phyloP scores from a whole-genome alignment of 2,797 vertebrate species.

The Coilia nasus region DNA sequence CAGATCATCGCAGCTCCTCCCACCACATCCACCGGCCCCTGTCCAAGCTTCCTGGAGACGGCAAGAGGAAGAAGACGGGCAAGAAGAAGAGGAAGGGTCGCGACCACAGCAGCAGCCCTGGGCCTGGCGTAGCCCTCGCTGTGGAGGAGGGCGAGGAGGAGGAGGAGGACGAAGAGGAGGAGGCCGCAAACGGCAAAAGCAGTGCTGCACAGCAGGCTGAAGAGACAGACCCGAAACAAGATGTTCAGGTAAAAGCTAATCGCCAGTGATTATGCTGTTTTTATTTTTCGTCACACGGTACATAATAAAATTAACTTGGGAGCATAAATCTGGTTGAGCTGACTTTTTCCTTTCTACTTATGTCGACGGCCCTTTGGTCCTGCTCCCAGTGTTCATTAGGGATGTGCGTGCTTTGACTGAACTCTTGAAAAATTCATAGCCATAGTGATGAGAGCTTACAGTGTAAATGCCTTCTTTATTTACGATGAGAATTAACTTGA shows the following conservation, averaged over 20 bases:
- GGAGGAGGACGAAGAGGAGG: slow-evolving; percentile 81
- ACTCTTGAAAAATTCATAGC: too few species aligned
- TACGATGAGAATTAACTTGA: background rate
- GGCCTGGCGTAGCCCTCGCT: slow-evolving; percentile 73
- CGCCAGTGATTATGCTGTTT: background rate
- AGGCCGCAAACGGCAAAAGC: slow-evolving; percentile 55
- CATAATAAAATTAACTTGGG: too few species aligned
- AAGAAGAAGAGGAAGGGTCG: slow-evolving; percentile 76
- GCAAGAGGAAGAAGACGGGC: slow-evolving; percentile 77
- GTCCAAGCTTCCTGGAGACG: slow-evolving; percentile 83
- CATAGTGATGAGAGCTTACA: background rate
- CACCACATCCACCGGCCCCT: slow-evolving; percentile 93
- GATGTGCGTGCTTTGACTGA: too few species aligned
- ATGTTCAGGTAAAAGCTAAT: slow-evolving; percentile 68
- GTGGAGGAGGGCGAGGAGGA: slow-evolving; percentile 84
- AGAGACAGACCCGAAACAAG: slow-evolving; percentile 43
- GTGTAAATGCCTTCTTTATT: background rate
- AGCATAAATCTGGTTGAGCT: too few species aligned
- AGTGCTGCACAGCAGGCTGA: slow-evolving; percentile 50
- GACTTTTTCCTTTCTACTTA: too few species aligned
- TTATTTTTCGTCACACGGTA: background rate
- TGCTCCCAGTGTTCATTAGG: too few species aligned
- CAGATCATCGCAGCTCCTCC: slow-evolving; percentile 93
- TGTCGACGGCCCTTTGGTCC: too few species aligned
- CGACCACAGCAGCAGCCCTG: slow-evolving; percentile 73